Evolutionary conservation across 2,113 vertebrate genomes (phyloP).

Genomic region (Podocnemis expansa): DNA sequence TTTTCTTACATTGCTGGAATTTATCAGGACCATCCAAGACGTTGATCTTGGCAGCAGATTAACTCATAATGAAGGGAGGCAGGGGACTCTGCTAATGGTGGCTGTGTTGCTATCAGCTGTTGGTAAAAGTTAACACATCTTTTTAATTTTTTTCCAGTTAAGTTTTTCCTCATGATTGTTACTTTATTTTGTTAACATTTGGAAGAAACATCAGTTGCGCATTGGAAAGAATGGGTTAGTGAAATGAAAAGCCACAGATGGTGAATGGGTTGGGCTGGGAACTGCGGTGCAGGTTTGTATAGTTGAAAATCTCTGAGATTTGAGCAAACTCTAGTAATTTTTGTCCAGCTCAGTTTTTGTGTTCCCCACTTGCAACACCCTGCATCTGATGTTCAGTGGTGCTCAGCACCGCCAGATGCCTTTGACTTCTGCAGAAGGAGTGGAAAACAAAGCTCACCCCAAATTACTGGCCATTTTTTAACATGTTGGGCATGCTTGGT

Average conservation of each 20-base stretch:
- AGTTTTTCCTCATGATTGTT: neutral
- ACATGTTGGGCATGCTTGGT: neutral
- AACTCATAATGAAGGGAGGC: neutral
- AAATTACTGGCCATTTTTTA: neutral
- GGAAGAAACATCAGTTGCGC: neutral
- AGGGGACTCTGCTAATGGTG: neutral
- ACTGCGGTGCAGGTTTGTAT: neutral
- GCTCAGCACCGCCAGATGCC: neutral
- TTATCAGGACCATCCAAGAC: neutral
- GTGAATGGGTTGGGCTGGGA: neutral
- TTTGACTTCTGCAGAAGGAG: neutral
- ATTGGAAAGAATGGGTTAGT: too few relatives aligned
- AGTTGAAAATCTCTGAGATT: neutral
- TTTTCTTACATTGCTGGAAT: neutral
- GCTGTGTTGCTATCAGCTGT: neutral
- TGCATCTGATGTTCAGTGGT: neutral
- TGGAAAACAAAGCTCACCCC: neutral
- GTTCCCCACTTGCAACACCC: neutral
- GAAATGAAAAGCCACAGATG: neutral
- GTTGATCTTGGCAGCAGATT: neutral
- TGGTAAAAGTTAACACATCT: neutral
- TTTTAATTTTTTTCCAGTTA: neutral
- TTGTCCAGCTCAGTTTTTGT: neutral
- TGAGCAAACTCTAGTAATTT: neutral
- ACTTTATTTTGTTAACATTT: neutral